A percentile compares a stretch with the other conserved stretches of the same genome.
Evolutionary conservation across 2,888 invertebrate species (phyloP).

Genomic region (Dynastes hyllus): DNA sequence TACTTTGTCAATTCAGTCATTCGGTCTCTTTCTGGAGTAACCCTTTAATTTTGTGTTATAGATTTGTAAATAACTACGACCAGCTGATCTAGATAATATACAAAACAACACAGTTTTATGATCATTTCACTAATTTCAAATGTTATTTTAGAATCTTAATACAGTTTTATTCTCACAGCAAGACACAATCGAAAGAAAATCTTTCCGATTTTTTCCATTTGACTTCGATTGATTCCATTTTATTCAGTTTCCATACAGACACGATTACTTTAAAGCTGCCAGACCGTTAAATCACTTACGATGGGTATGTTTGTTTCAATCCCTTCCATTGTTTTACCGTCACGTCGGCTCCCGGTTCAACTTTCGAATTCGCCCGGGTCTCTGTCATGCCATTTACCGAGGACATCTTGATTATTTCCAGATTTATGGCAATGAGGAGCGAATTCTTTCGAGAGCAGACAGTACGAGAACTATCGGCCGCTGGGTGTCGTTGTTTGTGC

Average conservation of each 20-base stretch:
- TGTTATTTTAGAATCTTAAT: too few relatives aligned
- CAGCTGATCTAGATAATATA: too few relatives aligned
- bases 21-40: too few relatives aligned
- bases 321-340: slow-evolving; percentile 21
- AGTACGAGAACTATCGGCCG: not conserved
- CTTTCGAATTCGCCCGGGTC: slow-evolving; percentile 10
- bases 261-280: slow-evolving; percentile 17
- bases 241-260: not conserved
- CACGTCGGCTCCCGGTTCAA: not conserved
- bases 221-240: not conserved
- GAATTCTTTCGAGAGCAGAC: slow-evolving; percentile 20
- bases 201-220: not conserved
- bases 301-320: slow-evolving; percentile 24
- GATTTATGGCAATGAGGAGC: slow-evolving; percentile 38
- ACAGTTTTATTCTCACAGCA: too few relatives aligned
- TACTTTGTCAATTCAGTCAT: too few relatives aligned
- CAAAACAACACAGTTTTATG: too few relatives aligned
- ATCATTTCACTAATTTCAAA: too few relatives aligned
- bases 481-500: slow-evolving; percentile 8
- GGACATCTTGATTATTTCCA: slow-evolving; percentile 48
- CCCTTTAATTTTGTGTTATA: too few relatives aligned
- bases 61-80: too few relatives aligned
- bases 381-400: slow-evolving; percentile 28
- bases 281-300: slow-evolving; percentile 28
- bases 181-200: not conserved